phyloP scores from a whole-genome alignment of 2,888 invertebrate species.

The Augochlorella aurata region DNA sequence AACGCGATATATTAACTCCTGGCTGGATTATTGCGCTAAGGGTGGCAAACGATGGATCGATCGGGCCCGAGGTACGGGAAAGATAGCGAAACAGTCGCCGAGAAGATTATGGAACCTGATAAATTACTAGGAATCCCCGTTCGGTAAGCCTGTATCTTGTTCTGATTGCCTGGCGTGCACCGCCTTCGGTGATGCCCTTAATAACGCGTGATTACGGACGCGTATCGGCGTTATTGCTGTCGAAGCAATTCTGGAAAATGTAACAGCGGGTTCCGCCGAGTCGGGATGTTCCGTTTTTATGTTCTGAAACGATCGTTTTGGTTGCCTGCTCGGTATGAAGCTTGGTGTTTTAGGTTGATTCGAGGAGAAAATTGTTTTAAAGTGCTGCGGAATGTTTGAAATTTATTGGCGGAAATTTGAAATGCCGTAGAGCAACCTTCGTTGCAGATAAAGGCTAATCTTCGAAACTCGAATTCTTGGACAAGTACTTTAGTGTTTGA shows the following conservation, averaged over 20 bases:
- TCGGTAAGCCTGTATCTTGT: conserved; percentile 40
- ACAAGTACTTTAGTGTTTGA: no score
- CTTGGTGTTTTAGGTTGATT: neutral
- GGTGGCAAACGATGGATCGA: conserved; percentile 64
- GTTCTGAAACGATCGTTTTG: neutral
- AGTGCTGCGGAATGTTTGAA: neutral
- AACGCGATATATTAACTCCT: conserved; percentile 68
- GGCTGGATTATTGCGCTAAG: conserved; percentile 64
- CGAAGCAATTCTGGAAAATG: neutral
- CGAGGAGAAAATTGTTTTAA: neutral
- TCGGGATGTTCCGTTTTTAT: no score
- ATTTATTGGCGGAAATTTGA: neutral
- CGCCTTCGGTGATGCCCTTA: neutral
- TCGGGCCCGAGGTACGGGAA: conserved; percentile 54
- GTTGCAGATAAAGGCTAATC: no score
- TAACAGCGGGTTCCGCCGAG: neutral
- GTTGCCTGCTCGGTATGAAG: neutral
- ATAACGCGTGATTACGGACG: conserved; percentile 6
- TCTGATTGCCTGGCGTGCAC: conserved; percentile 35
- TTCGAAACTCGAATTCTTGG: no score
- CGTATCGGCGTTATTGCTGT: neutral
- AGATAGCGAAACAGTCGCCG: conserved; percentile 49
- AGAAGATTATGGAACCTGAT: conserved; percentile 55
- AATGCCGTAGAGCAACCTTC: no score
- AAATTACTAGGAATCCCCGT: conserved; percentile 54